Conservation (phyloP, 2,888 invertebrate species). For the Melinaea marsaeus region DNA sequence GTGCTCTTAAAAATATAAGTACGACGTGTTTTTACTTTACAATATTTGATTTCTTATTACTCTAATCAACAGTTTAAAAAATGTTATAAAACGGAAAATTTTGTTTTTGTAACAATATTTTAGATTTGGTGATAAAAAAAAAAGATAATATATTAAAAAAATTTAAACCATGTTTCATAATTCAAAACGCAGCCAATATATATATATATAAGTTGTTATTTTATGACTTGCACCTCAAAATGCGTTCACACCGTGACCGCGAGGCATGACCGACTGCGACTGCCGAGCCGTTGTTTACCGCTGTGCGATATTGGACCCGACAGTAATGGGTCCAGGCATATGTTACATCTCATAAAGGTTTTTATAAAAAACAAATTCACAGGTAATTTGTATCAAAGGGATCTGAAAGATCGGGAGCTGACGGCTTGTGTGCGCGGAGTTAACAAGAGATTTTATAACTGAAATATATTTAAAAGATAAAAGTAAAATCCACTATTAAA, state of each 20-base stretch:
- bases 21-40: no score
- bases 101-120: no score
- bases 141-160: no score
- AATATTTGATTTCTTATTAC: no score
- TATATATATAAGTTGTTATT: slow-evolving; percentile 2
- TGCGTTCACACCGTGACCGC: slow-evolving; percentile 58
- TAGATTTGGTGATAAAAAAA: no score
- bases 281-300: slow-evolving; percentile 36
- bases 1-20: no score
- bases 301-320: slow-evolving; percentile 31
- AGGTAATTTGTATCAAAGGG: not conserved
- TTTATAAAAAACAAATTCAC: not conserved
- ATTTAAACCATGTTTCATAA: no score
- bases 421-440: not conserved
- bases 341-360: not conserved
- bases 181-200: no score
- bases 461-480: no score
- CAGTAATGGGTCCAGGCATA: slow-evolving; percentile 3
- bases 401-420: not conserved
- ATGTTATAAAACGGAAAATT: not conserved
- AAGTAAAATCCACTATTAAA: no score
- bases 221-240: slow-evolving; percentile 43
- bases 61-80: not conserved
- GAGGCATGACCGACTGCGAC: slow-evolving; percentile 53
- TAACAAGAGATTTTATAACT: no score